Base-by-base conservation (phyloP, 2,797 vertebrate species). In the Coreius guichenoti region DNA sequence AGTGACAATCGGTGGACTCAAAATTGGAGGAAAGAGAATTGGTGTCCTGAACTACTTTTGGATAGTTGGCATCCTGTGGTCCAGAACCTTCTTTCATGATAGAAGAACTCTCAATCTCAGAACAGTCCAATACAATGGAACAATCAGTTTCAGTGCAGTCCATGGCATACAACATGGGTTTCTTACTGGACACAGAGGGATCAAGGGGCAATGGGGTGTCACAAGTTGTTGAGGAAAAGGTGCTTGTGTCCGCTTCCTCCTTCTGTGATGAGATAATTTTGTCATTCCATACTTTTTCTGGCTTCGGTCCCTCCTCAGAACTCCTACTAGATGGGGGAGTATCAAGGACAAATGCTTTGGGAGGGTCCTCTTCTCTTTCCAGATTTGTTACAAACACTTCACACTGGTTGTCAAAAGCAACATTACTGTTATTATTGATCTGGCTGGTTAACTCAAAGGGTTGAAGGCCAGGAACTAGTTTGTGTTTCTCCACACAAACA, bases 71-170 rank as follows among this genome's bases (percentile, higher is more conserved):
- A 80, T 92, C 89, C n/a, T 92, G 1, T 9, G 43, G 31, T 7
- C 84, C 86, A 69, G 89, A 77, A 31, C 86, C 88, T 72, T 95
- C 93, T 12, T 92, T 94, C 0, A 63, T 91, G 1, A 92, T 58
- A 0, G 90, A 89, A 0, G 93, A 93, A 90, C 92, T 93, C 81
- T 97, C 94, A 3, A 93, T 92, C 85, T 98, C 97, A 0, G 97
- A 97, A 87, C 93, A 96, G 92, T 98, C 97, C 81, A 97, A 88
- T 0, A 95, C 95, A 90, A 98, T 94, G 0, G 97, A 99, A 91
- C 95, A 97, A 92, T 99, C 97, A 0, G 96, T 96, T 86, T 99
- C 97, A 0, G 97, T 97, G 90, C 92, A 96, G 91, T 96, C 95
- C 8, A 93, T 13, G 36, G 95, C 82, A 36, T 92, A 95, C 75